Evolutionary conservation across 2,888 invertebrate species (phyloP).

Genomic region (Ophioninae sp.): DNA sequence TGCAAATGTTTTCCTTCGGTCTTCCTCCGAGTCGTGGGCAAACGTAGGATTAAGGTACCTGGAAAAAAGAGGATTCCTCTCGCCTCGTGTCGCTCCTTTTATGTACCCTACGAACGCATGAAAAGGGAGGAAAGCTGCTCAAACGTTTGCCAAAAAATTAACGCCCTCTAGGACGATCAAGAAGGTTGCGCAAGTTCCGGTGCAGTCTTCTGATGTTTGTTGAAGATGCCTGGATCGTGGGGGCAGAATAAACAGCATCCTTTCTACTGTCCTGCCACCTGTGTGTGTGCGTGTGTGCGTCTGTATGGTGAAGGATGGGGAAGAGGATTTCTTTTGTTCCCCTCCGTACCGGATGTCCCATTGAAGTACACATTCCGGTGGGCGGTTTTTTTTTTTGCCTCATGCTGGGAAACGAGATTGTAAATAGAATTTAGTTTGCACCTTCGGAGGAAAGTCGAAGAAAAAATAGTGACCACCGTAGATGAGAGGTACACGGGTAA

Average conservation of each 20-base stretch:
- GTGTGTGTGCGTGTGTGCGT: conserved; percentile 27
- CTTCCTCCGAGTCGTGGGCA: too few relatives aligned
- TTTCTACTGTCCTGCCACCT: conserved; percentile 49
- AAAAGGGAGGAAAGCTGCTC: conserved; percentile 4
- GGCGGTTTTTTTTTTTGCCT: conserved; percentile 68
- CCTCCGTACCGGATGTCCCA: conserved; percentile 72
- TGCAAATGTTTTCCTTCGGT: too few relatives aligned
- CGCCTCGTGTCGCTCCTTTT: background rate
- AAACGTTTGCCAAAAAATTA: conserved; percentile 58
- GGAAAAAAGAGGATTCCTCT: background rate
- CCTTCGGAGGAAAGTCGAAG: conserved; percentile 65
- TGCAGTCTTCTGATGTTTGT: background rate
- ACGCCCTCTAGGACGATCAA: conserved; percentile 27
- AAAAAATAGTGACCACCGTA: conserved; percentile 5
- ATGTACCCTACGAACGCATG: background rate
- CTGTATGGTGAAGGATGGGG: too few relatives aligned
- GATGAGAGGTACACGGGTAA: background rate
- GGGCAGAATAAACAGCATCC: conserved; percentile 36
- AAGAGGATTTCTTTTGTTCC: background rate
- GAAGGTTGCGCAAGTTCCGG: conserved; percentile 22
- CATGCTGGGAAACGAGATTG: conserved; percentile 71
- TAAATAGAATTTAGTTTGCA: conserved; percentile 73
- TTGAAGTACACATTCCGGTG: conserved; percentile 68
- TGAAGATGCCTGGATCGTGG: conserved; percentile 7
- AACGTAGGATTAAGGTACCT: background rate